These are phyloP conservation scores for Apotomis betuletana DNA, from an alignment of 2,888 invertebrate genomes.

Conservation along the genomic window DNA sequence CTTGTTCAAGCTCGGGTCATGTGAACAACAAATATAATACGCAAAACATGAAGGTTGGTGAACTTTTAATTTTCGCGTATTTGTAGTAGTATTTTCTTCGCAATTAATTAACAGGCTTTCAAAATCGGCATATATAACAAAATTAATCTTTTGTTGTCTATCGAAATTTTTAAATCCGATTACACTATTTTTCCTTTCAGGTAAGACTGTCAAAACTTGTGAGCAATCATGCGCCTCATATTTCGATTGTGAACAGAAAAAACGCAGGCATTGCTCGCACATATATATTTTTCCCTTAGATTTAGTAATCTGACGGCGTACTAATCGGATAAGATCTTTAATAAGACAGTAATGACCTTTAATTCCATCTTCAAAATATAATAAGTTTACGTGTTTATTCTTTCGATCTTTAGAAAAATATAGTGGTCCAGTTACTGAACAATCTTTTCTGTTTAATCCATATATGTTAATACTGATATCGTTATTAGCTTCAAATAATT, in stretches of 20 bases:
- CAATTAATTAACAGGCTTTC: too few relatives aligned
- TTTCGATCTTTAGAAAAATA: neutral
- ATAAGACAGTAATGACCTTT: conserved; percentile 12
- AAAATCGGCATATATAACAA: too few relatives aligned
- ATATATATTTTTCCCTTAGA: neutral
- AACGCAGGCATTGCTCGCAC: neutral
- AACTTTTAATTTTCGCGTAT: too few relatives aligned
- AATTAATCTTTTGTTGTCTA: too few relatives aligned
- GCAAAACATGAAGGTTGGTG: too few relatives aligned
- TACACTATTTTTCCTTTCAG: too few relatives aligned
- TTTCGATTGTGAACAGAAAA: neutral
- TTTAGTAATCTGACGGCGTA: conserved; percentile 3
- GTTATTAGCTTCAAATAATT: conserved; percentile 14
- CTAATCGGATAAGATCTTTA: conserved; percentile 4
- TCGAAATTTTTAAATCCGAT: too few relatives aligned
- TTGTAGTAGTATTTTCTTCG: too few relatives aligned
- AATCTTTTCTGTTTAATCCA: conserved; percentile 4
- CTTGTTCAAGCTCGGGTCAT: too few relatives aligned
- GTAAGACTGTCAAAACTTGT: too few relatives aligned
- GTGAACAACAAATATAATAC: too few relatives aligned
- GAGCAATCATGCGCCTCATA: too few relatives aligned
- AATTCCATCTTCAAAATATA: neutral
- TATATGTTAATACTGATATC: conserved; percentile 20
- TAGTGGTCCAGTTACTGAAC: conserved; percentile 1
- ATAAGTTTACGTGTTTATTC: neutral